These are phyloP conservation scores for Catalaphyllia jardinei DNA, from an alignment of 64 coral and sea anemone species.

Conservation along the genomic window DNA sequence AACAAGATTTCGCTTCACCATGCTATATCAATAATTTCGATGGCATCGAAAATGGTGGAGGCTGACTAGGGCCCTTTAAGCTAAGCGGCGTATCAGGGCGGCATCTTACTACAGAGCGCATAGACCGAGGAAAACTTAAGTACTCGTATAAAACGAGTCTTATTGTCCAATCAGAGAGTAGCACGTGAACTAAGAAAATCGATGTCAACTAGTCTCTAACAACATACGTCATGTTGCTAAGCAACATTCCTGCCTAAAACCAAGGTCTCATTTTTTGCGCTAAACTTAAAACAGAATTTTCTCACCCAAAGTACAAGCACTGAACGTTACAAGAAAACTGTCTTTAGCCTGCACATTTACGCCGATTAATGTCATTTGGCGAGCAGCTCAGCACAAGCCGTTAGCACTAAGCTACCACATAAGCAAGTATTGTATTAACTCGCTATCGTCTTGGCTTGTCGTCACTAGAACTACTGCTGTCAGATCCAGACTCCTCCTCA, in stretches of 20 bases:
- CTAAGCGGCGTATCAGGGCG: too few relatives aligned
- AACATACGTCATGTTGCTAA: background rate
- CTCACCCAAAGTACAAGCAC: too few relatives aligned
- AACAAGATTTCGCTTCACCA: too few relatives aligned
- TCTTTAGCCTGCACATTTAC: too few relatives aligned
- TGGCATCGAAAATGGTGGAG: too few relatives aligned
- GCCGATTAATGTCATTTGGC: background rate
- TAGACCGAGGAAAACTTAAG: background rate
- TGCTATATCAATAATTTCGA: too few relatives aligned
- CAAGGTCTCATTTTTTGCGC: background rate
- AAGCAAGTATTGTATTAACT: background rate
- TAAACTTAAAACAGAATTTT: too few relatives aligned
- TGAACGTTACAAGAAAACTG: too few relatives aligned
- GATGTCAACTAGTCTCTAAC: background rate
- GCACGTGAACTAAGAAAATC: background rate
- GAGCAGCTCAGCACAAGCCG: background rate
- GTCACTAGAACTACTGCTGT: background rate
- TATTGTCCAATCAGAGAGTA: background rate
- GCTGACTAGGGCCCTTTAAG: too few relatives aligned
- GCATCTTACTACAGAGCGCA: too few relatives aligned
- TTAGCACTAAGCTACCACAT: background rate
- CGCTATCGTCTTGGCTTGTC: constrained; percentile 15
- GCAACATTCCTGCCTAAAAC: background rate
- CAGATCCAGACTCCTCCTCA: constrained; percentile 28
- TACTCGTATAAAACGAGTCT: background rate